Evolutionary conservation across 2,113 vertebrate species (phyloP).

Genomic region (Macquaria australasica): DNA sequence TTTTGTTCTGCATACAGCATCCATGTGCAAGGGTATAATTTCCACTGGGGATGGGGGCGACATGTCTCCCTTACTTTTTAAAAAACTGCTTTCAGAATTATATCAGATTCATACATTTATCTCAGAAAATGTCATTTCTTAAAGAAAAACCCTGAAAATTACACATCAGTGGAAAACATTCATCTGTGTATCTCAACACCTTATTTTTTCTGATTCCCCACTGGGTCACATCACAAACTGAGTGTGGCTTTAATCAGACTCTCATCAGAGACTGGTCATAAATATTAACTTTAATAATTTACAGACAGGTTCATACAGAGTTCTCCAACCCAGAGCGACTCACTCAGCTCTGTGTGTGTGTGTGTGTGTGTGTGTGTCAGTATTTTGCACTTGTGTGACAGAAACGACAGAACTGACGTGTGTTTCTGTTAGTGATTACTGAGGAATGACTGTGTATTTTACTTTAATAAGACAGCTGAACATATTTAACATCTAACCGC

Average conservation of each 20-base stretch:
- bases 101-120: background rate
- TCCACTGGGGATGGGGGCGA: background rate
- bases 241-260: conserved; percentile 55
- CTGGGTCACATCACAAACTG: background rate
- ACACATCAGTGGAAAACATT: background rate
- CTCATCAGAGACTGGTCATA: conserved; percentile 51
- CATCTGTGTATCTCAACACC: background rate
- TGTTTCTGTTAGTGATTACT: conserved; percentile 43
- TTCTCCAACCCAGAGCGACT: conserved; percentile 49
- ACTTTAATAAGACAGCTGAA: conserved; percentile 42
- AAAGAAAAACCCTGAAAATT: background rate
- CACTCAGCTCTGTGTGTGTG: conserved; percentile 3
- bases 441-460: conserved; percentile 15
- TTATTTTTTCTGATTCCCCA: background rate
- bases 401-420: background rate
- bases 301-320: conserved; percentile 65
- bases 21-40: background rate
- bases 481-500: conserved; percentile 17
- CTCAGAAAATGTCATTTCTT: background rate
- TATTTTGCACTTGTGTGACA: background rate
- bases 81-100: too few relatives aligned
- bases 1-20: background rate
- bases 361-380: conserved; percentile 9
- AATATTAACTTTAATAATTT: conserved; percentile 71
- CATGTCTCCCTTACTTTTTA: background rate